phyloP scores from a whole-genome alignment of 1,140 invertebrate genomes.

The Adelges cooleyi region DNA sequence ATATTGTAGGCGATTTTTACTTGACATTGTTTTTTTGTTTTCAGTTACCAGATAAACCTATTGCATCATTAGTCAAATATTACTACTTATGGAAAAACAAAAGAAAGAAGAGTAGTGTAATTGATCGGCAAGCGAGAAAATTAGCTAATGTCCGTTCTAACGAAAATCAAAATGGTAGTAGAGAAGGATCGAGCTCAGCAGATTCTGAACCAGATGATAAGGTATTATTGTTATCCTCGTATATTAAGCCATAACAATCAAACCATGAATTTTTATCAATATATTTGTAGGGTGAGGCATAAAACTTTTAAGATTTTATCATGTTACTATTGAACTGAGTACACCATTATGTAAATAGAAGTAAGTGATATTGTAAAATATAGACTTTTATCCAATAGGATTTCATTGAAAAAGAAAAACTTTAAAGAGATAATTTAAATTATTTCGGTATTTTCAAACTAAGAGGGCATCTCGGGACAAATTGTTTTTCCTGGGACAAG shows the following conservation, averaged over 20 bases:
- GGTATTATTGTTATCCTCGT: conserved; percentile 44
- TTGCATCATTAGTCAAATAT: conserved; percentile 90
- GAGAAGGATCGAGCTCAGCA: conserved; percentile 61
- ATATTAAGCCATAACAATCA: neutral
- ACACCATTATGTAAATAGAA: conserved; percentile 10
- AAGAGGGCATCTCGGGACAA: too few species aligned
- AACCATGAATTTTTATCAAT: conserved; percentile 3
- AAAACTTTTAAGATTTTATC: neutral
- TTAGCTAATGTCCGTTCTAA: conserved; percentile 43
- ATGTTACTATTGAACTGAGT: conserved; percentile 20
- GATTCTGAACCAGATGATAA: conserved; percentile 81
- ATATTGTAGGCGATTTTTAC: conserved; percentile 10
- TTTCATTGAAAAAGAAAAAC: too few species aligned
- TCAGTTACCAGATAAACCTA: conserved; percentile 90
- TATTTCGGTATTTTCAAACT: too few species aligned
- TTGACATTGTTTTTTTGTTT: conserved; percentile 29
- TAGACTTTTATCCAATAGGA: neutral
- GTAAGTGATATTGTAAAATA: conserved; percentile 11
- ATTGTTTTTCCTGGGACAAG: too few species aligned
- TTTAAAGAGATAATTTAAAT: too few species aligned
- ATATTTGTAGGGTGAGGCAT: conserved; percentile 24
- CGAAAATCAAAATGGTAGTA: conserved; percentile 59
- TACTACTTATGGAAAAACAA: conserved; percentile 99
- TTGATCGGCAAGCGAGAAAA: conserved; percentile 75
- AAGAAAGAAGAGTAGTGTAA: conserved; percentile 75